Base-by-base conservation (phyloP, 2,113 vertebrate species). In the Notarius quadriscutis region DNA sequence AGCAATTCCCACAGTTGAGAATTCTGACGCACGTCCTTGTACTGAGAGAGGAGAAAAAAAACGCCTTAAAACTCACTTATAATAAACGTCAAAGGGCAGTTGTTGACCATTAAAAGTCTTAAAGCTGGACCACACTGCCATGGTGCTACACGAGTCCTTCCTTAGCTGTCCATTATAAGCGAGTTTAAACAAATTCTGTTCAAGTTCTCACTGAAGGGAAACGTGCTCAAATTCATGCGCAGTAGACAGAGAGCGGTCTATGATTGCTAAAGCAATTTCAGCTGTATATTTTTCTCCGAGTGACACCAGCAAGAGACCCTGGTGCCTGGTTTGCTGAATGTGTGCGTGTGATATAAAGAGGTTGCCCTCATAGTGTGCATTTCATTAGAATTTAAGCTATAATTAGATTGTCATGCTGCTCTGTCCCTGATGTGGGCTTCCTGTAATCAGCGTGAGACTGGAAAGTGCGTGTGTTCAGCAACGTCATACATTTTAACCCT, bases 341-440 rank as follows among this genome's bases (percentile, higher is more conserved):
- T 69, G 34, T 84, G 72, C 30, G 72, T 30, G 78, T 51, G 50
- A 55, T 69, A 84, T 55, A 85, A 80, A 53, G 27, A 79, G 84
- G 57, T 41, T 81, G 30, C 53, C 55, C 84, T 78, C 17, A 51
- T 55, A 53, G 75, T 67, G 60, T 80, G 84, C 75, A 51, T 65
- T 30, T 86, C 25, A 65, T 65, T 86, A 86, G 60, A 86, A 86
- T 79, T 86, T 78, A 34, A 80, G 84, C 84, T 55, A 53, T 86
- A 86, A 86, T 80, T 77, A 86, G 75, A 78, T 65, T 65, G 58
- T 85, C 41, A 78, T 78, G 74, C 74, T 65, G 57, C 74, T 78
- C 84, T 79, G 84, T 65, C 74, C 74, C 75, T 86, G 84, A 80
- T 86, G 62, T 34, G 50, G 74, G 60, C 53, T 80, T 86, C 84